phyloP scores from a whole-genome alignment of 2,113 vertebrate species.

The Pionites leucogaster region DNA sequence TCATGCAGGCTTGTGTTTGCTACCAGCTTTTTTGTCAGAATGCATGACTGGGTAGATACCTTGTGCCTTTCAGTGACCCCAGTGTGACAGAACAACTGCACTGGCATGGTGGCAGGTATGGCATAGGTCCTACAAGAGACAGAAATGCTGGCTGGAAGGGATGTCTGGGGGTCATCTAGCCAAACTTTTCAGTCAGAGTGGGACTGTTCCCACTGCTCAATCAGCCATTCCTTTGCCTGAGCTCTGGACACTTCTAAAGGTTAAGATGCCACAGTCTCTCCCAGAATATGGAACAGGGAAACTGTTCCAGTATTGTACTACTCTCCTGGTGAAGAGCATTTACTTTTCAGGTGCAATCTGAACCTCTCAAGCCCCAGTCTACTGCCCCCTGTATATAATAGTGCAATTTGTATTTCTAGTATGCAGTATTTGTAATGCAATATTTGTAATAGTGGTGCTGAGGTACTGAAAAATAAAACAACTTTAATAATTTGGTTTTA shows the following conservation, averaged over 20 bases:
- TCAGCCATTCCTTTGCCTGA: neutral
- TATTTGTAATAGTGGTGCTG: neutral
- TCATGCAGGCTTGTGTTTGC: accelerated
- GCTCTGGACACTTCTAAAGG: neutral
- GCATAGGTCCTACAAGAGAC: neutral
- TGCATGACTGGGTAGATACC: neutral
- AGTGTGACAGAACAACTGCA: neutral
- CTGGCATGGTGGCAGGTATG: neutral
- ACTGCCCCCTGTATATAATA: neutral
- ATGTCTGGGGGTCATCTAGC: neutral
- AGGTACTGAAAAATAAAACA: neutral
- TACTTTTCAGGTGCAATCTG: neutral
- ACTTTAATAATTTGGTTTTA: neutral
- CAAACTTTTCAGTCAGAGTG: neutral
- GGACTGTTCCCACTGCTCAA: accelerated
- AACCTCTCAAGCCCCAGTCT: neutral
- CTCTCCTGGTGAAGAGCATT: neutral
- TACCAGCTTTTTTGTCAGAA: neutral
- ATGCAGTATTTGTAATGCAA: neutral
- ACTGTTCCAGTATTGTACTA: neutral
- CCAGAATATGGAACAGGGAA: neutral
- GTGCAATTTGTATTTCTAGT: neutral
- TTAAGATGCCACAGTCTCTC: neutral
- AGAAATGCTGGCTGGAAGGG: neutral
- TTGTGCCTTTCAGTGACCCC: neutral